These are phyloP conservation scores for Prinia subflava DNA, from an alignment of 2,113 vertebrate species.

Conservation along the genomic window DNA sequence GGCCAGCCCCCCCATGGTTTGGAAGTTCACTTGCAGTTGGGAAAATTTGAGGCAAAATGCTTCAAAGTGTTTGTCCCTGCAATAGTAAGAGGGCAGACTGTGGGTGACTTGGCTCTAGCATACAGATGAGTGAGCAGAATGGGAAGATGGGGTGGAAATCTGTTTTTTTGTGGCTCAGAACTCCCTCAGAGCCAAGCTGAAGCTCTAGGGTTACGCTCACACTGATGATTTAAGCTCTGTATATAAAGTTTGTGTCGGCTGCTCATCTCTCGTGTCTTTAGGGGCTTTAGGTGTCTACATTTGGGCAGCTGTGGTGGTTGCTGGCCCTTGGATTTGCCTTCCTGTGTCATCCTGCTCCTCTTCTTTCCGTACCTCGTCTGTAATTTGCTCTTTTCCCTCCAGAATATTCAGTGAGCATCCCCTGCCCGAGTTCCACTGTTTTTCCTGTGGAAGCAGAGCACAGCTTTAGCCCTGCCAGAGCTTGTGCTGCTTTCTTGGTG, in stretches of 20 bases:
- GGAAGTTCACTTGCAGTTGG: neutral
- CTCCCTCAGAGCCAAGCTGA: neutral
- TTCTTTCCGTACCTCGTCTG: accelerated
- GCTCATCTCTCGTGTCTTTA: neutral
- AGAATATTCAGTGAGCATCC: neutral
- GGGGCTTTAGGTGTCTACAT: neutral
- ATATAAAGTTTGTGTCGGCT: neutral
- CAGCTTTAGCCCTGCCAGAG: neutral
- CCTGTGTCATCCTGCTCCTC: neutral
- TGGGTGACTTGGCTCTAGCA: neutral
- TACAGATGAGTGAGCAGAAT: accelerated
- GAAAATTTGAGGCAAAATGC: neutral
- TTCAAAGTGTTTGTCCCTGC: neutral
- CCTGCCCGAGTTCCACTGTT: neutral
- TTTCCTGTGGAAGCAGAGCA: neutral
- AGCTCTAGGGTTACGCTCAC: neutral
- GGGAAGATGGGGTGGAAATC: neutral
- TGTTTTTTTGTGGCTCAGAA: neutral
- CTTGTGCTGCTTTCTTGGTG: neutral
- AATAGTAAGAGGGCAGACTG: neutral
- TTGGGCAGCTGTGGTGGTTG: neutral
- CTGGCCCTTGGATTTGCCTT: neutral
- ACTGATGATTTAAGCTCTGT: neutral
- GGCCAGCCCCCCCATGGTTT: neutral
- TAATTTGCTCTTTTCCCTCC: neutral